Conservation (phyloP, 2,888 invertebrate species). For the Biston betularia region DNA sequence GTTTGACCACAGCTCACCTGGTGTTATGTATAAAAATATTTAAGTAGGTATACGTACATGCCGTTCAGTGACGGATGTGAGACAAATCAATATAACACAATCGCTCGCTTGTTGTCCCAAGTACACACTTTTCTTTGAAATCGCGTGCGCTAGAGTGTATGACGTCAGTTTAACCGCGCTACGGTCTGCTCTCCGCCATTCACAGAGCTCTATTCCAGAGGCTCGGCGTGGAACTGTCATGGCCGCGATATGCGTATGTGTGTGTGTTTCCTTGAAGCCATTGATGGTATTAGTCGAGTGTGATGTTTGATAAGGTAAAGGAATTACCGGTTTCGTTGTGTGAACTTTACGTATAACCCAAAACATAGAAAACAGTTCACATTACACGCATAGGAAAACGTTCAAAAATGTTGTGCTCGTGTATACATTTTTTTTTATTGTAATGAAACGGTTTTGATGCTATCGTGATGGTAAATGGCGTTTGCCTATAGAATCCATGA, state of each 20-base stretch:
- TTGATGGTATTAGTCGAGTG: slow-evolving; percentile 29
- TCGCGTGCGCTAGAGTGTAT: slow-evolving; percentile 63
- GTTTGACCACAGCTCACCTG: too few relatives aligned
- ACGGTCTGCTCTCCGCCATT: slow-evolving; percentile 66
- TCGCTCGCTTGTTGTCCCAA: slow-evolving; percentile 56
- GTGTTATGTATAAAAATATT: too few relatives aligned
- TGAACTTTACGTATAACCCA: background rate
- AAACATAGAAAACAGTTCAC: background rate
- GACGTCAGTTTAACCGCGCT: slow-evolving; percentile 72
- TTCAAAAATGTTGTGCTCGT: too few relatives aligned
- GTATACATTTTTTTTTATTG: too few relatives aligned
- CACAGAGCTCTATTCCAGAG: slow-evolving; percentile 60
- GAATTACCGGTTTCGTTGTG: slow-evolving; percentile 6
- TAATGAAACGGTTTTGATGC: too few relatives aligned
- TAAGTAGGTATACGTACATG: too few relatives aligned
- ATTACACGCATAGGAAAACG: too few relatives aligned
- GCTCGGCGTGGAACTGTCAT: slow-evolving; percentile 70
- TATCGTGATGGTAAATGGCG: too few relatives aligned
- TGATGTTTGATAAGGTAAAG: slow-evolving; percentile 29
- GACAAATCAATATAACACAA: slow-evolving; percentile 22
- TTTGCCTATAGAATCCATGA: too few relatives aligned
- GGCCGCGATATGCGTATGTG: slow-evolving; percentile 57
- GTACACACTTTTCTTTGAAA: slow-evolving; percentile 56
- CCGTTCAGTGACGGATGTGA: too few relatives aligned
- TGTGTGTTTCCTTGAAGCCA: slow-evolving; percentile 49